Evolutionary conservation across 2,797 vertebrate genomes (phyloP), one percentile per base, ranked within the genome.

Genomic region (Phalanger gymnotis): DNA sequence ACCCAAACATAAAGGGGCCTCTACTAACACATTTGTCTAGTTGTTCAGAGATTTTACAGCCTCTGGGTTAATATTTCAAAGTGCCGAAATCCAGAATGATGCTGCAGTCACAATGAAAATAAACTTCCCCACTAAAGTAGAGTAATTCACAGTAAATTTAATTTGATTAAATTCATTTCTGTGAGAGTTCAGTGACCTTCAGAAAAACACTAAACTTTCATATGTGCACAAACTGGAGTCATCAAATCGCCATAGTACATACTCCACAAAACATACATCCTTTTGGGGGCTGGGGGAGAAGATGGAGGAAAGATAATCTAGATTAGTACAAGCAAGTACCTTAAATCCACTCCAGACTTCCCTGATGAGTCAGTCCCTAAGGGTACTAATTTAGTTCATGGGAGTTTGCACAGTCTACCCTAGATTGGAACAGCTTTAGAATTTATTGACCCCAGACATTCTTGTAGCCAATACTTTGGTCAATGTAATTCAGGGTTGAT

Each of bases 1-100:
- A 30, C 27, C 56, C 53, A 94, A 47, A 95, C 96, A 96, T 92
- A 91, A 95, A 54, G 95, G 95, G 93, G 47, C 81, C 91, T 96
- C 92, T 57, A 55, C 90, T 52, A 93, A 51, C 90, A 58, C 55
- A 91, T 94, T 56, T 96, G 93, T 58, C 28, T 66, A 28, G 54
- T 54, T 54, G n/a, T 93, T 61, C 54, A 91, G 34, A n/a, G 90
- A 55, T 51, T 87, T 87, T 87, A 87, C 22, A 87, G 22, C 9
- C 25, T 27, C 40, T 87, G 19, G n/a, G 9, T 87, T 87, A 87
- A 51, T 87, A 87, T 87, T 87, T 87, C 19, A 90, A 95, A 40
- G 30, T 31, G 22, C 90, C 91, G 54, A 96, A 94, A 90, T 95
- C 89, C 54, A 51, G 40, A 93, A 1, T 54, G 54, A 91, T 90